Conservation (phyloP, 2,888 invertebrate species). For the Cephalotes varians region DNA sequence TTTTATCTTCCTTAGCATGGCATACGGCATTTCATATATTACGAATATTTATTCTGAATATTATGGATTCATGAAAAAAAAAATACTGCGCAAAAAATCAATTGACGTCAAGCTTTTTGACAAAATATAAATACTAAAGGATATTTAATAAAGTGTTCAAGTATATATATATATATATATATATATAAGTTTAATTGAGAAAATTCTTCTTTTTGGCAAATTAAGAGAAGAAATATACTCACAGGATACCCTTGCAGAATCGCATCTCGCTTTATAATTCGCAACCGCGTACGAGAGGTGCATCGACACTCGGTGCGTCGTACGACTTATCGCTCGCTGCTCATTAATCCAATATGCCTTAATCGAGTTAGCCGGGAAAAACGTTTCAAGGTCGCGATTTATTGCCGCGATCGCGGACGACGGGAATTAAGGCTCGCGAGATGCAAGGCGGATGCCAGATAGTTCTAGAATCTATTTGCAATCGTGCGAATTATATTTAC, state of each 20-base stretch:
- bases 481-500: not conserved
- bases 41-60: not conserved
- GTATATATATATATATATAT: no score
- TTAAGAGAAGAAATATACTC: not conserved
- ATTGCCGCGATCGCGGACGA: conserved; percentile 60
- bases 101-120: not conserved
- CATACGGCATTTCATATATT: not conserved
- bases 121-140: no score
- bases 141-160: not conserved
- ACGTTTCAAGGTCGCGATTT: conserved; percentile 70
- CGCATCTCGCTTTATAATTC: not conserved
- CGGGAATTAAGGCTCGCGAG: conserved; percentile 8
- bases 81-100: not conserved
- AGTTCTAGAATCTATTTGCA: not conserved
- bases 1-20: not conserved
- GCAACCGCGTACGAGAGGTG: conserved; percentile 58
- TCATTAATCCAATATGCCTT: conserved; percentile 73
- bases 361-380: conserved; percentile 73
- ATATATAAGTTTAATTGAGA: not conserved
- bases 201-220: not conserved
- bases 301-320: conserved; percentile 63
- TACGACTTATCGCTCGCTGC: conserved; percentile 45
- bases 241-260: not conserved
- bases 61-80: not conserved
- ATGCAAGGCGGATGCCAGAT: not conserved